phyloP scores from a whole-genome alignment of 35 echinoderm and acorn worm species.

The Diadema setosum region DNA sequence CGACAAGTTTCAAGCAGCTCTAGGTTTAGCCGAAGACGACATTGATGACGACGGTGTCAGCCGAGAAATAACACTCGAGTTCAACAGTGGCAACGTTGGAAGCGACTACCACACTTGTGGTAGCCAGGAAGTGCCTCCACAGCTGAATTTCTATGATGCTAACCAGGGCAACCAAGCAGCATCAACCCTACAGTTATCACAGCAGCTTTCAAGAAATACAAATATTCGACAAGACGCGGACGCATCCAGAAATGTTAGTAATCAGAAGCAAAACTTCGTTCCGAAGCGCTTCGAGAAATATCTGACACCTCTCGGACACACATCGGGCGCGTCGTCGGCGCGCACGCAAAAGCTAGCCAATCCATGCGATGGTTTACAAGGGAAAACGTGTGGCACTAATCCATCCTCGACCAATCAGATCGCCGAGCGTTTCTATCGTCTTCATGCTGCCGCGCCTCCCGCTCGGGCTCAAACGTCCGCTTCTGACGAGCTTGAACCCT shows the following conservation, averaged over 20 bases:
- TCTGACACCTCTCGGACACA: not conserved
- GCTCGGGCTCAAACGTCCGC: not conserved
- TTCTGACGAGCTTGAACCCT: not conserved
- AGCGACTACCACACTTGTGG: too few relatives aligned
- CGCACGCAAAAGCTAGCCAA: not conserved
- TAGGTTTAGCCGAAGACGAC: not conserved
- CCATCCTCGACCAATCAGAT: not conserved
- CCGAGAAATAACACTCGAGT: too few relatives aligned
- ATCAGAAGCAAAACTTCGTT: not conserved
- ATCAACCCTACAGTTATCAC: too few relatives aligned
- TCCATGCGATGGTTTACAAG: not conserved
- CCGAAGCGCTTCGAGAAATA: not conserved
- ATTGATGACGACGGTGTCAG: not conserved
- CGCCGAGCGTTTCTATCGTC: not conserved
- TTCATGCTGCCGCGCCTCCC: not conserved
- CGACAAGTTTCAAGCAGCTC: not conserved
- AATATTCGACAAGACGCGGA: too few relatives aligned
- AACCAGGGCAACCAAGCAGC: too few relatives aligned
- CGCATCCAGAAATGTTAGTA: not conserved
- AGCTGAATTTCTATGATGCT: too few relatives aligned
- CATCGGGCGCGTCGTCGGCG: not conserved
- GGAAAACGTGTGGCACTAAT: not conserved
- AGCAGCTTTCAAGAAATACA: too few relatives aligned
- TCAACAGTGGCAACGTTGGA: too few relatives aligned
- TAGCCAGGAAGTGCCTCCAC: too few relatives aligned